Evolutionary conservation across 1,140 invertebrate genomes (phyloP).

Genomic region (Radopholus similis): DNA sequence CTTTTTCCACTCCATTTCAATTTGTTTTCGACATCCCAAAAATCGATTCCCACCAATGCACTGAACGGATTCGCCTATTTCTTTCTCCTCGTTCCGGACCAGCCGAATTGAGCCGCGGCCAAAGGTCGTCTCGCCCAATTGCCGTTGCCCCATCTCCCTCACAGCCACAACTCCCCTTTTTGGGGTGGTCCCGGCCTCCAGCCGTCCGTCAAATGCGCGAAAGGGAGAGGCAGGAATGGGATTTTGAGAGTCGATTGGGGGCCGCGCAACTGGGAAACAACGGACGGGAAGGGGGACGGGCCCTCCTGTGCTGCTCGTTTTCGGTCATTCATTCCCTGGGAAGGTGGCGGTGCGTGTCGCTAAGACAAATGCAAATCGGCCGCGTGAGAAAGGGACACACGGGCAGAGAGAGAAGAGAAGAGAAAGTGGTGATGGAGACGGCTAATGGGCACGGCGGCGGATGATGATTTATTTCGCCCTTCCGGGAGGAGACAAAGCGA

Average conservation of each 20-base stretch:
- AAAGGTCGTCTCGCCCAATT: no score
- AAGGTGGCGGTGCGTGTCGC: conserved; percentile 8
- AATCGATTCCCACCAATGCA: no score
- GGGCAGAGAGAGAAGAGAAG: background rate
- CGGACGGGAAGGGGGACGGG: background rate
- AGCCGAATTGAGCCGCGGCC: no score
- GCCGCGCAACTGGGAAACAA: no score
- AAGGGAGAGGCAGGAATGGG: background rate
- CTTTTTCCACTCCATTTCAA: no score
- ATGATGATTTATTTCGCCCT: background rate
- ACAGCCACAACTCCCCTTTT: no score
- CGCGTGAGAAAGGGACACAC: background rate
- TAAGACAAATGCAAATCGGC: conserved; percentile 6
- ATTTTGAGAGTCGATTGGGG: no score
- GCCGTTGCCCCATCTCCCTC: no score
- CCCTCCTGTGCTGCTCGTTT: background rate
- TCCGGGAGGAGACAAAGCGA: background rate
- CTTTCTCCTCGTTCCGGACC: no score
- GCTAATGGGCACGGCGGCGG: background rate
- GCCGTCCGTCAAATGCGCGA: background rate
- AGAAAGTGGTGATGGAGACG: no score
- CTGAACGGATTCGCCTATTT: no score
- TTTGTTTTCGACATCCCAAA: no score
- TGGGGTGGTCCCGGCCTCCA: conserved; percentile 2
- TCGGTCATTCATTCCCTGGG: background rate